A percentile compares a stretch with the other conserved stretches of the same genome.
Conservation (phyloP, 2,888 invertebrate genomes). For the Drosophila birchii region DNA sequence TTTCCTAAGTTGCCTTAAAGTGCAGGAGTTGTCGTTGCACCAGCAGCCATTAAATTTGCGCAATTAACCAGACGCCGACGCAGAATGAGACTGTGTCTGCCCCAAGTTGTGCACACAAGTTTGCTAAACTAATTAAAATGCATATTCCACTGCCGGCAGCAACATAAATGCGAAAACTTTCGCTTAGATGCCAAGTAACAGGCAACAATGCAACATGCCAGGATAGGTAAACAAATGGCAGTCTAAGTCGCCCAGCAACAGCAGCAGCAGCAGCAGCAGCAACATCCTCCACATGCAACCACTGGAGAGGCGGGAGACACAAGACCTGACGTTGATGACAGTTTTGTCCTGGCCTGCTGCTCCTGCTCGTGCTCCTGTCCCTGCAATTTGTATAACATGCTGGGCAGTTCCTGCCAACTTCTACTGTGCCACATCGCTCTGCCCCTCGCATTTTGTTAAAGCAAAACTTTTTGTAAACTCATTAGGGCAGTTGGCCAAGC, state of each 20-base stretch:
- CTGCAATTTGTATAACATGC: conserved; percentile 79
- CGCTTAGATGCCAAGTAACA: conserved; percentile 53
- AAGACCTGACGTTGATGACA: conserved; percentile 75
- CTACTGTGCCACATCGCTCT: conserved; percentile 29
- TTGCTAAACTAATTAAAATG: conserved; percentile 80
- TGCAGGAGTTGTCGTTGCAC: conserved; percentile 57
- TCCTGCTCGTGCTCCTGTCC: conserved; percentile 16
- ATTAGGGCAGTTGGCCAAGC: conserved; percentile 74
- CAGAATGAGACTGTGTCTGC: conserved; percentile 36
- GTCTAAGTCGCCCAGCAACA: conserved; percentile 36
- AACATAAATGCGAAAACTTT: conserved; percentile 59
- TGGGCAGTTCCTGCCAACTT: conserved; percentile 62
- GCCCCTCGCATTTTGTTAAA: conserved; percentile 62
- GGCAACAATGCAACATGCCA: conserved; percentile 61
- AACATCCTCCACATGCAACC: conserved; percentile 38
- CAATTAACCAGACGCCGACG: conserved; percentile 68
- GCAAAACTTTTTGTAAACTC: conserved; percentile 78
- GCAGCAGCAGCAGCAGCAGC: conserved; percentile 23
- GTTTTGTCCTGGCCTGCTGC: conserved; percentile 51
- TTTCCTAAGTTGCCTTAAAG: conserved; percentile 55
- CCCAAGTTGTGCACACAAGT: conserved; percentile 57
- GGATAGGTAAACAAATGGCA: conserved; percentile 68
- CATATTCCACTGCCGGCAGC: conserved; percentile 67
- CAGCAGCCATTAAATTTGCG: conserved; percentile 66
- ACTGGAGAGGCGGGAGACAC: conserved; percentile 13